phyloP scores from a whole-genome alignment of 2,797 vertebrate species.

The Peromyscus nudipes region DNA sequence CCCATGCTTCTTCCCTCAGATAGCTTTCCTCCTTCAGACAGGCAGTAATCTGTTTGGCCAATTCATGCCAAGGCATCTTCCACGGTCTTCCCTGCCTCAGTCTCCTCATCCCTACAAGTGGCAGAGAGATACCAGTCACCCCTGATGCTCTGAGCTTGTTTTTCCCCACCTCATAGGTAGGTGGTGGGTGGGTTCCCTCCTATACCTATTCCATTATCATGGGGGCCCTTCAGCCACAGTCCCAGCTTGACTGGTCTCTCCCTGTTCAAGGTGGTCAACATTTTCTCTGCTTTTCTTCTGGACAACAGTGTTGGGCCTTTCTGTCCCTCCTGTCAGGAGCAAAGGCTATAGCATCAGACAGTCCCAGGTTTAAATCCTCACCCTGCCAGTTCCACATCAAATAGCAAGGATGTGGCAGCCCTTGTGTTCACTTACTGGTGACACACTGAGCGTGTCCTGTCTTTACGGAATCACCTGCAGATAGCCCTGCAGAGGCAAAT shows the following conservation, averaged over 20 bases:
- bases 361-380: not conserved
- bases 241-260: too few species aligned
- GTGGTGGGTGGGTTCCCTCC: too few species aligned
- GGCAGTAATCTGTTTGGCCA: too few species aligned
- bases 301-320: not conserved
- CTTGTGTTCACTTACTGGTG: not conserved
- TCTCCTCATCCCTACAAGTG: not conserved
- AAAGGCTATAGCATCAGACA: not conserved
- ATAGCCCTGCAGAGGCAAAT: not conserved
- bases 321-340: not conserved
- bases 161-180: not conserved
- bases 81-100: not conserved
- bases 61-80: not conserved
- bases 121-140: not conserved
- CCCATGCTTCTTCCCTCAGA: too few species aligned
- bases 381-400: too few species aligned
- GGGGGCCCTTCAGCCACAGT: not conserved
- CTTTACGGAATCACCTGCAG: not conserved
- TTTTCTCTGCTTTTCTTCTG: not conserved
- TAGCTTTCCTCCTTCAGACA: too few species aligned
- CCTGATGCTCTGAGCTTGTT: not conserved
- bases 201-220: not conserved
- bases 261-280: not conserved
- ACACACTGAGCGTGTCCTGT: fast-evolving
- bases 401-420: not conserved